These are phyloP conservation scores for Nannoperca australis DNA, from an alignment of 2,797 vertebrate species.

Conservation along the genomic window DNA sequence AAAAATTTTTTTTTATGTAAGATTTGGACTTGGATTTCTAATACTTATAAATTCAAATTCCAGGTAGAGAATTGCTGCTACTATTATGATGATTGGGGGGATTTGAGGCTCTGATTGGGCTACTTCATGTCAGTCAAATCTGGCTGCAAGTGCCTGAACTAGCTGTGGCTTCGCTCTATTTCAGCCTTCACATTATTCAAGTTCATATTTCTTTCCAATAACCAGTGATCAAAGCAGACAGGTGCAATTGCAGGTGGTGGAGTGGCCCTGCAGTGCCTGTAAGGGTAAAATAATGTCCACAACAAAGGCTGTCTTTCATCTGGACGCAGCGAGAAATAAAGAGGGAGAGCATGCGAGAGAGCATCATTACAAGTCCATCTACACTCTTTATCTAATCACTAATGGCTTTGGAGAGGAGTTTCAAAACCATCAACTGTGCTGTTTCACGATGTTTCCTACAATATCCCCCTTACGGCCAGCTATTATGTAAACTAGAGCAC, in stretches of 20 bases:
- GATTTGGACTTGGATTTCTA: background rate
- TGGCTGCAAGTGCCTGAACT: background rate
- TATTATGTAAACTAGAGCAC: slow-evolving; percentile 71
- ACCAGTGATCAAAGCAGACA: slow-evolving; percentile 67
- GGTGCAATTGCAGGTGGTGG: slow-evolving; percentile 61
- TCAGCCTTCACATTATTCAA: slow-evolving; percentile 22
- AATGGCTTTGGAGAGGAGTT: slow-evolving; percentile 80
- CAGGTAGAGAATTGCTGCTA: background rate
- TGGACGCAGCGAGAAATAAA: slow-evolving; percentile 54
- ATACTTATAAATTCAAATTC: background rate
- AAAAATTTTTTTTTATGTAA: background rate
- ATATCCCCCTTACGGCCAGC: slow-evolving; percentile 32
- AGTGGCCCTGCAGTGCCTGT: slow-evolving; percentile 32
- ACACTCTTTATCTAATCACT: slow-evolving; percentile 75
- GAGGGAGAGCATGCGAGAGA: slow-evolving; percentile 55
- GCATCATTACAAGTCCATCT: slow-evolving; percentile 78
- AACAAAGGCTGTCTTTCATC: slow-evolving; percentile 77
- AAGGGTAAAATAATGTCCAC: slow-evolving; percentile 57
- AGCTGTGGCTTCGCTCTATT: background rate
- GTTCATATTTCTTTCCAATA: slow-evolving; percentile 51
- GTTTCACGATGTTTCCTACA: slow-evolving; percentile 55
- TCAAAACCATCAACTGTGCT: slow-evolving; percentile 64
- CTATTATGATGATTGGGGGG: background rate
- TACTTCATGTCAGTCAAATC: background rate
- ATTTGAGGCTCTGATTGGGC: background rate